Evolutionary conservation across 2,888 invertebrate genomes (phyloP), one percentile per base, ranked within the genome.

Genomic region (Chelonus formosanus): DNA sequence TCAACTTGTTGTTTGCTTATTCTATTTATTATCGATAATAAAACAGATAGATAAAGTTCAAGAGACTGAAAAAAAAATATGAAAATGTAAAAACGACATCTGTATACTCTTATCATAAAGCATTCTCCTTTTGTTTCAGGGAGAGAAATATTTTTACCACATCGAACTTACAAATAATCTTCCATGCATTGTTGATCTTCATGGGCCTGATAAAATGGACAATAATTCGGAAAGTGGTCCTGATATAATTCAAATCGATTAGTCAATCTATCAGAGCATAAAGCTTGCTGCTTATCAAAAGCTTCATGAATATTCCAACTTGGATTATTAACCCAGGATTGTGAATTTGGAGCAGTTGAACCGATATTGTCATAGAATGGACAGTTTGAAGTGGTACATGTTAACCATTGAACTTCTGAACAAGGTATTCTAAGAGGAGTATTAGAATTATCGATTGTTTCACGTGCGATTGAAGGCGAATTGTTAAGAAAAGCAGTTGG

Each of bases 331-430:
- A 67, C 65, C 68, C 68, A 71, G 20, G 31, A 3, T 50, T 64
- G 65, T 45, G 63, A 63, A 65, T 67, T 7, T 36, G 67, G 36
- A 54, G 5, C 32, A 44, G 31, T 40, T 48, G 56, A 52, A 8
- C 53, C 57, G 45, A 65, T 7, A 47, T 62, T 63, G 52, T 70
- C 63, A 68, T 78, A 82, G 20, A 82, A 56, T 3, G 83, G 81
- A 66, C 83, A 84, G 67, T 77, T 71, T 35, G 75, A 77, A 3
- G 72, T 79, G 1, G 77, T 71, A 58, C 83, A 84, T 20, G 74
- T 73, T n/a, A 83, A 71, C 83, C 83, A 84, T 10, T 76, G 76
- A 50, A 76, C 65, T 66, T 82, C 82, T 36, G 74, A 74, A 56
- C 83, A 83, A 2, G 71, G 72, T n/a, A 72, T 53, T 3, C 68